These are phyloP conservation scores for Pocillopora verrucosa DNA, from an alignment of 64 coral and sea anemone species.

Conservation along the genomic window DNA sequence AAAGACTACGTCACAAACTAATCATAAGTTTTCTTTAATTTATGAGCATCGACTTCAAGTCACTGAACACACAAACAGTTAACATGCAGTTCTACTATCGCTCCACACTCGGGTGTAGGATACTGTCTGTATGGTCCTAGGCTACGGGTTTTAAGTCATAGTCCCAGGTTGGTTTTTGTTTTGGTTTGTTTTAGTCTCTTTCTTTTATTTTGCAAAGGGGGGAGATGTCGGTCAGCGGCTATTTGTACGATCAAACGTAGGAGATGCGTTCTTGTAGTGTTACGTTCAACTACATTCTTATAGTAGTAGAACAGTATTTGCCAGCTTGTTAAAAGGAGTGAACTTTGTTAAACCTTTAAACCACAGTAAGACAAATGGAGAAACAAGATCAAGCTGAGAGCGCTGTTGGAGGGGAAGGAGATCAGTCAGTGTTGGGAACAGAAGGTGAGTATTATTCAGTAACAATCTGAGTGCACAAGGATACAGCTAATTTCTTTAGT, in stretches of 20 bases:
- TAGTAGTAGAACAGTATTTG: too few relatives aligned
- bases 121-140: background rate
- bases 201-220: background rate
- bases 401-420: too few relatives aligned
- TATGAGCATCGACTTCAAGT: background rate
- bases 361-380: background rate
- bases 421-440: background rate
- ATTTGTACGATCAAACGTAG: background rate
- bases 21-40: background rate
- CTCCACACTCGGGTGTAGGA: background rate
- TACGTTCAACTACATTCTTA: too few relatives aligned
- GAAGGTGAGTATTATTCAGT: background rate
- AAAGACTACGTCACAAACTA: constrained; percentile 11
- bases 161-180: background rate
- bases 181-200: background rate
- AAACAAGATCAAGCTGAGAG: background rate
- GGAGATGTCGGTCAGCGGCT: constrained; percentile 12
- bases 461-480: too few relatives aligned
- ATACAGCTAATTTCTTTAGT: too few relatives aligned
- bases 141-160: too few relatives aligned
- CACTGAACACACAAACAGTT: background rate
- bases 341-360: background rate
- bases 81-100: background rate
- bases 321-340: background rate
- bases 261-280: background rate